Percentiles rank a stretch among this genome's conserved stretches.
These are phyloP conservation scores for Stenolophus ochropezus DNA, from an alignment of 2,888 invertebrate genomes.

Conservation along the genomic window DNA sequence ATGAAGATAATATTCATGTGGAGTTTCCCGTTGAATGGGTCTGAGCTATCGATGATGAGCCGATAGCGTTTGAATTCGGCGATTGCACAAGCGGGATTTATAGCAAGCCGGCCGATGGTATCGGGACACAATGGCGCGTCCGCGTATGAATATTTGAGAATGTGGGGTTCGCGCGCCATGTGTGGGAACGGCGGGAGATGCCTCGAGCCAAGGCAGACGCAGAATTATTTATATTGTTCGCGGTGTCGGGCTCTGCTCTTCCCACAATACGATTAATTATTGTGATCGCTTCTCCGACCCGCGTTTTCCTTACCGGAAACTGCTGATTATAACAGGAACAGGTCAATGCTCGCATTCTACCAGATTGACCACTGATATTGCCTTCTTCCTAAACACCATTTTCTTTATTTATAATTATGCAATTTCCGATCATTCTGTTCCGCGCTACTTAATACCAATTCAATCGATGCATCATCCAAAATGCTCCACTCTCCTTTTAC, in stretches of 20 bases:
- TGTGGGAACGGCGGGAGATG: slow-evolving; percentile 53
- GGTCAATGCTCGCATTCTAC: slow-evolving; percentile 55
- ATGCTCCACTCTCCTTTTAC: too few species aligned
- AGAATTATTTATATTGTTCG: slow-evolving; percentile 58
- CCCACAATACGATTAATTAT: slow-evolving; percentile 59
- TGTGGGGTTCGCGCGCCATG: slow-evolving; percentile 23
- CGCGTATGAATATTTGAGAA: slow-evolving; percentile 33
- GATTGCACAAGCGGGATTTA: too few species aligned
- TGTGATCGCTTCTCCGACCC: slow-evolving; percentile 51
- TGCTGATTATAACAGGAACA: slow-evolving; percentile 57
- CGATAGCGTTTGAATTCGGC: too few species aligned
- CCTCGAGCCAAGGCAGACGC: slow-evolving; percentile 47
- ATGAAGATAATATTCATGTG: background rate
- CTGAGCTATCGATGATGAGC: background rate
- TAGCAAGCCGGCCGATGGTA: background rate
- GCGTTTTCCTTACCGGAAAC: slow-evolving; percentile 59
- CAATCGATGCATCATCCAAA: background rate
- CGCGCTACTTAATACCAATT: background rate
- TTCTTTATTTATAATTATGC: background rate
- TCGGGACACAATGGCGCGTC: background rate
- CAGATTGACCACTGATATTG: background rate
- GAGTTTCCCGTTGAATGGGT: background rate
- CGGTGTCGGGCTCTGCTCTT: slow-evolving; percentile 39
- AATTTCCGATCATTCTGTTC: background rate
- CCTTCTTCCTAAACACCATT: background rate